Percentiles rank a stretch among this genome's conserved stretches.
phyloP scores from a whole-genome alignment of 2,797 vertebrate genomes.

The Myripristis murdjan region DNA sequence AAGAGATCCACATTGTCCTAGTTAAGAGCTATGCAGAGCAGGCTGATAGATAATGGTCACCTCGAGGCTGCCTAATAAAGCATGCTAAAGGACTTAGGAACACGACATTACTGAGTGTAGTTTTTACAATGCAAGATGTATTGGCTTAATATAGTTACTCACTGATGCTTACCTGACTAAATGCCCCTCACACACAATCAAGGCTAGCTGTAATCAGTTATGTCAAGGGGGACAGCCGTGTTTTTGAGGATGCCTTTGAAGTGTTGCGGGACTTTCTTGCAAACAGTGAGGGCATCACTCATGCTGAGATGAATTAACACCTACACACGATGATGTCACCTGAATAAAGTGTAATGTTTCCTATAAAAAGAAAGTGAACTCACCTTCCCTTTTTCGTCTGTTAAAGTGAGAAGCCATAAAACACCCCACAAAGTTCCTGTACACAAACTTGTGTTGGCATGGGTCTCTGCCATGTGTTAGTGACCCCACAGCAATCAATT shows the following conservation, averaged over 20 bases:
- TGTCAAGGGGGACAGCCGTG: constrained; percentile 61
- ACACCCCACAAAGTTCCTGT: constrained; percentile 11
- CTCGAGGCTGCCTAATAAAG: constrained; percentile 99
- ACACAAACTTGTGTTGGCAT: not conserved
- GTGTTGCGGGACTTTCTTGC: constrained; percentile 70
- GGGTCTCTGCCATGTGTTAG: constrained; percentile 5
- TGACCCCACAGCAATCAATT: not conserved
- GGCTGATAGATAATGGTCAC: constrained; percentile 97
- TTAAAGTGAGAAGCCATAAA: constrained; percentile 23
- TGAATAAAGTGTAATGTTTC: constrained; percentile 55
- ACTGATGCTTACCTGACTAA: constrained; percentile 99
- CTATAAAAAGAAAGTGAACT: constrained; percentile 60
- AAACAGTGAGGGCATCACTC: constrained; percentile 71
- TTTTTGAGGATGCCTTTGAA: constrained; percentile 76
- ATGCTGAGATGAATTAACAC: constrained; percentile 47
- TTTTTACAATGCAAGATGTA: constrained; percentile 99
- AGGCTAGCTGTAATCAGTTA: constrained; percentile 92
- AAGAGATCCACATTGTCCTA: constrained; percentile 84
- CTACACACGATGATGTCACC: constrained; percentile 71
- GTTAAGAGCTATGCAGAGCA: constrained; percentile 90
- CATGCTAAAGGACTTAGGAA: constrained; percentile 96
- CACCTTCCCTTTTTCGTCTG: constrained; percentile 48
- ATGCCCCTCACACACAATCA: constrained; percentile 93
- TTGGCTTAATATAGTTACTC: constrained; percentile 98
- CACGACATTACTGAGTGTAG: constrained; percentile 95